Conservation (phyloP, 2,888 invertebrate genomes). For the Caenorhabditis uteleia region DNA sequence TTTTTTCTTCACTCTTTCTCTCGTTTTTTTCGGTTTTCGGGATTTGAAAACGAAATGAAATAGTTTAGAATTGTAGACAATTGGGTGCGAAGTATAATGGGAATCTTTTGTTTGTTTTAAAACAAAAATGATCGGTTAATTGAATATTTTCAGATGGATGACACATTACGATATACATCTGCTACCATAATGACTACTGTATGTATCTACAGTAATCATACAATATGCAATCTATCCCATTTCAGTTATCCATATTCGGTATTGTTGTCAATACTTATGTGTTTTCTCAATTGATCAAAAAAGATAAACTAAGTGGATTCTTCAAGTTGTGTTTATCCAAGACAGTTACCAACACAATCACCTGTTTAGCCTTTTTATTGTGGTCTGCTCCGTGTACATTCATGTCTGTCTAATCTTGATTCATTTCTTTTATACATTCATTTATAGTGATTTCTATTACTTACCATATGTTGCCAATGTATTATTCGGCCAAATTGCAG, state of each 20-base stretch:
- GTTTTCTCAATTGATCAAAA: conserved; percentile 6
- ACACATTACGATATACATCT: too few relatives aligned
- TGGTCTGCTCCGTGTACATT: conserved; percentile 25
- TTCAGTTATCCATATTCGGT: conserved; percentile 12
- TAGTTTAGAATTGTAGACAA: too few relatives aligned
- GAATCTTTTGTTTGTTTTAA: too few relatives aligned
- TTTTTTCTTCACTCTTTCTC: too few relatives aligned
- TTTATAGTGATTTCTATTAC: conserved; percentile 15
- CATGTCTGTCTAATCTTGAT: conserved; percentile 3
- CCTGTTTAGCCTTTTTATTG: conserved; percentile 16
- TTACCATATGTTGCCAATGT: conserved; percentile 15
- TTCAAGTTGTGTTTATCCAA: conserved; percentile 29
- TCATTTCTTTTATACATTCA: neutral
- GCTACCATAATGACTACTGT: too few relatives aligned
- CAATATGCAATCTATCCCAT: too few relatives aligned
- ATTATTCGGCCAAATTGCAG: conserved; percentile 28
- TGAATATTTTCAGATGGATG: too few relatives aligned
- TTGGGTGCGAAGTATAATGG: too few relatives aligned
- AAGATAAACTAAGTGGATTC: conserved; percentile 9
- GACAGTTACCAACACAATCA: conserved; percentile 26
- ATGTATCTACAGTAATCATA: too few relatives aligned
- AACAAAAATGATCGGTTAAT: too few relatives aligned
- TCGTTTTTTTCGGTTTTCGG: too few relatives aligned
- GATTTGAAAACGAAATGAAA: too few relatives aligned
- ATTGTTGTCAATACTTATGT: conserved; percentile 16